Evolutionary conservation across 92 coral and sea anemone species (phyloP).

Genomic region (Virgularia gustaviana): DNA sequence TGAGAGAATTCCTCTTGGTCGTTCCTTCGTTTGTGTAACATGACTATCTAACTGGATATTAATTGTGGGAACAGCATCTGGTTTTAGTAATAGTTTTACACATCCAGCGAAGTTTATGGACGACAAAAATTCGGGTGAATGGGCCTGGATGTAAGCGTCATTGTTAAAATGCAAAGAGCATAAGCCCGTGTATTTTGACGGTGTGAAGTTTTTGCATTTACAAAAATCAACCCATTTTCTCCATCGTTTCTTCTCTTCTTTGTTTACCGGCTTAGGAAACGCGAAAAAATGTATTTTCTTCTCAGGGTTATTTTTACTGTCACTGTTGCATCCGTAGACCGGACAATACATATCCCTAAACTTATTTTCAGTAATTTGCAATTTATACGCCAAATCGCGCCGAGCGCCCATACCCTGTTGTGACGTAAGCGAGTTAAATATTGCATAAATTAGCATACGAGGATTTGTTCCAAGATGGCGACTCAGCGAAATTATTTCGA

Average conservation of each 20-base stretch:
- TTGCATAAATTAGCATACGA: too few species aligned
- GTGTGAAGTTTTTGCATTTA: not conserved
- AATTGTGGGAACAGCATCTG: not conserved
- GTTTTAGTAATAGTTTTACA: not conserved
- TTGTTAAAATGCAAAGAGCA: not conserved
- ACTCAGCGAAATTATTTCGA: too few species aligned
- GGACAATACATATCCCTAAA: too few species aligned
- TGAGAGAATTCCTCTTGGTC: too few species aligned
- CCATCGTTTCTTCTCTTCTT: not conserved
- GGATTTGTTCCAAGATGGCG: too few species aligned
- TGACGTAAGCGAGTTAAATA: too few species aligned
- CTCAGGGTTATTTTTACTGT: too few species aligned
- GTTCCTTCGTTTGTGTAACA: too few species aligned
- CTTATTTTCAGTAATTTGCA: too few species aligned
- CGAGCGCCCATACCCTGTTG: too few species aligned
- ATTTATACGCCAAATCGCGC: too few species aligned
- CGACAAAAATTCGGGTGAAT: not conserved
- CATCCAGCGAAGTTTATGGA: not conserved
- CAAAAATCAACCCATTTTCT: not conserved
- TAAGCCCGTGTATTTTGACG: not conserved
- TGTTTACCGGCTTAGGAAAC: not conserved
- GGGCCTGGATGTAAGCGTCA: not conserved
- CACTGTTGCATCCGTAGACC: too few species aligned
- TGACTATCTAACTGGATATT: not conserved
- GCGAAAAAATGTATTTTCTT: not conserved